Percentiles rank a stretch among this genome's conserved stretches.
Conservation (phyloP, 2,113 vertebrate species). For the Nothocercus julius region DNA sequence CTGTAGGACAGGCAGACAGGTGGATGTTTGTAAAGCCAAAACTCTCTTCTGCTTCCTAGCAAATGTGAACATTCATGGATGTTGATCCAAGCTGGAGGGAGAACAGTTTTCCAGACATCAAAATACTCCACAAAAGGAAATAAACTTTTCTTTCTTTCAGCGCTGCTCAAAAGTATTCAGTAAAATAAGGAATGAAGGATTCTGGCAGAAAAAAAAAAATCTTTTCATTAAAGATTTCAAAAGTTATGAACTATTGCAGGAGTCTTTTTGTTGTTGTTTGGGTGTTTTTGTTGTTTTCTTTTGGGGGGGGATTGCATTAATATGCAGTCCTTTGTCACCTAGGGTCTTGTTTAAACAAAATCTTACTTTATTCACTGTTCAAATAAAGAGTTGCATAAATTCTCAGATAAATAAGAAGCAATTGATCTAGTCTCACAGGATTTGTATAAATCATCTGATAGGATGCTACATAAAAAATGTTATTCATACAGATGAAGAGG, state of each 20-base stretch:
- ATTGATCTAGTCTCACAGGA: neutral
- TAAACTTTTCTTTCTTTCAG: fast-evolving
- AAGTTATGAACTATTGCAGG: neutral
- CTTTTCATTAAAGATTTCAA: neutral
- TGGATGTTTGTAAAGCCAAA: neutral
- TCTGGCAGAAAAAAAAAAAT: neutral
- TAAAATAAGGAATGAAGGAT: neutral
- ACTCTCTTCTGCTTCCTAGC: neutral
- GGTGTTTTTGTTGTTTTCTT: neutral
- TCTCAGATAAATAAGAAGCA: neutral
- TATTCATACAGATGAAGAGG: neutral
- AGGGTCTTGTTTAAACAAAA: neutral
- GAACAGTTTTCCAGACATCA: neutral
- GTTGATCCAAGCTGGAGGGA: neutral
- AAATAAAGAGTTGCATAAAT: neutral
- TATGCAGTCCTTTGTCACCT: neutral
- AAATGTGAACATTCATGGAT: neutral
- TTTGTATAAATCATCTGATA: neutral
- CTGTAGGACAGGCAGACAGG: neutral
- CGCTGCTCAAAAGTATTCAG: neutral
- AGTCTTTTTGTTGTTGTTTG: too few species aligned
- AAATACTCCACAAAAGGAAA: neutral
- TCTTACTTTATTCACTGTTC: neutral
- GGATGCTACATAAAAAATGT: neutral
- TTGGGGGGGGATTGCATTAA: neutral